These are phyloP conservation scores for Lasaia peninsularis DNA, from an alignment of 1,140 invertebrate genomes.

Conservation along the genomic window DNA sequence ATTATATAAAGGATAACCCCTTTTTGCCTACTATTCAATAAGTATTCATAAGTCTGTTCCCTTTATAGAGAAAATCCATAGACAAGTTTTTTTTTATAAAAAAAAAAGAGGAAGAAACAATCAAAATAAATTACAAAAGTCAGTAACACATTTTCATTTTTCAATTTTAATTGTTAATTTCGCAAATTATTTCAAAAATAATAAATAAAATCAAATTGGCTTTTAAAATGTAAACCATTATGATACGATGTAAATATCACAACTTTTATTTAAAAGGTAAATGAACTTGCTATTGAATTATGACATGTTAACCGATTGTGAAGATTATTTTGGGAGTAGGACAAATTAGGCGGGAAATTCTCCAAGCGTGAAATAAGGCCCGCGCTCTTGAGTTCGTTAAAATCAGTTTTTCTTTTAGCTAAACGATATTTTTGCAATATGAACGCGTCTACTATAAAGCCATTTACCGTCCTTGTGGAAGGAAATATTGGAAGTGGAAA, in stretches of 20 bases:
- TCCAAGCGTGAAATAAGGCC: not conserved
- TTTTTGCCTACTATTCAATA: too few relatives aligned
- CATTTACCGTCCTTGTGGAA: slow-evolving; percentile 91
- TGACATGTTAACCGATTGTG: slow-evolving; percentile 42
- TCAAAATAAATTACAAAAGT: too few relatives aligned
- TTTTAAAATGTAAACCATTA: slow-evolving; percentile 4
- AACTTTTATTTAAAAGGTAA: slow-evolving; percentile 17
- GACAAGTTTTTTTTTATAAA: too few relatives aligned
- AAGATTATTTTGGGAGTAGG: slow-evolving; percentile 35
- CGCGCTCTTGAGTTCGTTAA: not conserved
- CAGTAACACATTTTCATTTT: too few relatives aligned
- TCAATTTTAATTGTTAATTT: too few relatives aligned
- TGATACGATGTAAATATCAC: slow-evolving; percentile 7
- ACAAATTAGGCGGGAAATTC: slow-evolving; percentile 60
- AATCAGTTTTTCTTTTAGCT: slow-evolving; percentile 31
- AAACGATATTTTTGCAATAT: slow-evolving; percentile 32
- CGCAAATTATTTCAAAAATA: too few relatives aligned
- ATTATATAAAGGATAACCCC: too few relatives aligned
- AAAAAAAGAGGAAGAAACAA: too few relatives aligned
- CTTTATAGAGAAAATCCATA: too few relatives aligned
- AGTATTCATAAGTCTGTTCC: too few relatives aligned
- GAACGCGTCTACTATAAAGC: slow-evolving; percentile 53
- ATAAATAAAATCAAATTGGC: too few relatives aligned
- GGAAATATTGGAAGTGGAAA: slow-evolving; percentile 97
- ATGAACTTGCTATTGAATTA: slow-evolving; percentile 9